Evolutionary conservation across 2,888 invertebrate genomes (phyloP), one percentile per base, ranked within the genome.

Genomic region (Pelosia muscerda): DNA sequence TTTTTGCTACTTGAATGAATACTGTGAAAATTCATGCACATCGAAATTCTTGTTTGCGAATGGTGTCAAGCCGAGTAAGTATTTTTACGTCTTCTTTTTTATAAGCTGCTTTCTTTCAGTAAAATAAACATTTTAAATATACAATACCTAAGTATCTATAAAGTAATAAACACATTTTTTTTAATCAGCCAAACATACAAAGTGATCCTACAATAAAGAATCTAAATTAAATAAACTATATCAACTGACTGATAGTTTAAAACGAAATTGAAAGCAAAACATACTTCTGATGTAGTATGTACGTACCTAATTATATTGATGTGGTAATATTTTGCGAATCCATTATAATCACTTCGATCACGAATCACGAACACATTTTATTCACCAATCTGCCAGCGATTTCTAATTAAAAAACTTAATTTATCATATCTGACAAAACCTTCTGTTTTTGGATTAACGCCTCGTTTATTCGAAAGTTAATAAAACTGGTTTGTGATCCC

Each of bases 401-500:
- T 53, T 60, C 23, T 61, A 56, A 66, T 62, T 28, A 56, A 56
- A 59, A 34, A 15, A 58, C n/a, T 28, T 57, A 49, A 66, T 57
- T 42, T 59, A 57, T 57, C 25, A 65, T 65, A 22, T 25, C 34
- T 23, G 8, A 64, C 11, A 60, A 61, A 56, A 66, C 6, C 57
- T 53, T 60, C 28, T 31, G 26, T 53, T 64, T 63, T 70, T 53
- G 15, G 38, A 63, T 66, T 61, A 58, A 54, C n/a, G 22, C 38
- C 19, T 53, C 57, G 15, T 55, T 23, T 19, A 23, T 56, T 60
- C 25, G 26, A 55, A 56, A 66, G 58, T 65, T 53, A 53, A n/a
- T 42, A 49, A 58, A 66, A 64, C 54, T 3, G 38, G 62, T 64
- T 25, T 61, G 28, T 42, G 56, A 42, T 58, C 68, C 65, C 56